Conservation (phyloP, 1,140 invertebrate species). For the Scaptomyza pallida region DNA sequence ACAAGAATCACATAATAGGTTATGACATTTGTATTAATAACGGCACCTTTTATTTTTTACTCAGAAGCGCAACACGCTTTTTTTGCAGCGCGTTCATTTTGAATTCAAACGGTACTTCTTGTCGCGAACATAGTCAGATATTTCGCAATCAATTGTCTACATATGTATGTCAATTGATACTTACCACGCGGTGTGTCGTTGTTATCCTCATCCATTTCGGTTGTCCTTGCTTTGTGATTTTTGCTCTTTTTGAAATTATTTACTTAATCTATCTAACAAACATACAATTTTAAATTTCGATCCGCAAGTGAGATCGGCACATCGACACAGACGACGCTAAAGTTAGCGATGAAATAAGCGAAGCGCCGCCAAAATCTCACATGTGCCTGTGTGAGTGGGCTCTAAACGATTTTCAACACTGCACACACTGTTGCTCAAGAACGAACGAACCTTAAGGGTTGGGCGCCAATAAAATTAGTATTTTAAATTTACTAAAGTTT, state of each 20-base stretch:
- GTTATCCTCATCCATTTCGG: conserved; percentile 33
- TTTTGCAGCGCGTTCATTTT: conserved; percentile 25
- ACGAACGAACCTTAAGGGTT: background rate
- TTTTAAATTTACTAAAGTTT: conserved; percentile 1
- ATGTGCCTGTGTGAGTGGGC: conserved; percentile 17
- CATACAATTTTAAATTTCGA: background rate
- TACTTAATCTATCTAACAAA: background rate
- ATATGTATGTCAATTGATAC: conserved; percentile 9
- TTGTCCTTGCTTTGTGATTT: background rate
- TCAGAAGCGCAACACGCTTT: background rate
- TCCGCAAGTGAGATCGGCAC: conserved; percentile 1
- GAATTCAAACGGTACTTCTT: conserved; percentile 35
- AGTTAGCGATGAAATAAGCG: conserved; percentile 42
- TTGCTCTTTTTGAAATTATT: background rate
- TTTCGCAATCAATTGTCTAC: background rate
- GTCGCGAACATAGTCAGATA: background rate
- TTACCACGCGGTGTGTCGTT: conserved; percentile 36
- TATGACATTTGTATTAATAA: background rate
- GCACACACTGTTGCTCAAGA: conserved; percentile 11
- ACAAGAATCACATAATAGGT: background rate
- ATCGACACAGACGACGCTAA: conserved; percentile 13
- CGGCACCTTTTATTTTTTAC: background rate
- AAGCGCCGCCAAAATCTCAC: conserved; percentile 36
- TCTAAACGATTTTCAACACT: conserved; percentile 16
- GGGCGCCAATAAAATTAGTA: background rate